A percentile compares a stretch with the other conserved stretches of the same genome.
Evolutionary conservation across 2,113 vertebrate species (phyloP).

Genomic region (Solea senegalensis): DNA sequence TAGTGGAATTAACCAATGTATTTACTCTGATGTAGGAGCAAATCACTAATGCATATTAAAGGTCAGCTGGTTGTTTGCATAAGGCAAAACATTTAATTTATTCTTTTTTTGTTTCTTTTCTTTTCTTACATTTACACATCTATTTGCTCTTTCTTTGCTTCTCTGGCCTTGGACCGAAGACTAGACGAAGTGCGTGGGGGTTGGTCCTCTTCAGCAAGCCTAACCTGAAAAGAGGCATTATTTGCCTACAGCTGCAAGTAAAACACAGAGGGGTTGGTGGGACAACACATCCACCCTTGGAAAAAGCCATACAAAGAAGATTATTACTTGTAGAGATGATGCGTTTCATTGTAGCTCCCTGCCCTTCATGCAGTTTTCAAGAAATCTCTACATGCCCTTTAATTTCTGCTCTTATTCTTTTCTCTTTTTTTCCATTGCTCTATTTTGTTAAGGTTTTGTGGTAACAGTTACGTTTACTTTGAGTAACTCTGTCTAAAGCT

Average conservation of each 20-base stretch:
- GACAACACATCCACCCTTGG: slow-evolving; percentile 13
- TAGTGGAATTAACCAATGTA: no score
- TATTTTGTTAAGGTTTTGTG: slow-evolving; percentile 18
- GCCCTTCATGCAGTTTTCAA: slow-evolving; percentile 5
- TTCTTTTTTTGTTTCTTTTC: slow-evolving; percentile 2
- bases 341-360: neutral
- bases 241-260: slow-evolving; percentile 49
- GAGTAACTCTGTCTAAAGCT: neutral
- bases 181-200: slow-evolving; percentile 49
- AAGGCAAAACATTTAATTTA: neutral
- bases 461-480: neutral
- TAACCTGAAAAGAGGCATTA: slow-evolving; percentile 69
- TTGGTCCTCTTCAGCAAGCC: slow-evolving; percentile 21
- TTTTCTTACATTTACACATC: neutral
- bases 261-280: slow-evolving; percentile 19
- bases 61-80: neutral
- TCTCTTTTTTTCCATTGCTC: neutral
- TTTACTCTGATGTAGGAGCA: no score
- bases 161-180: slow-evolving; percentile 21
- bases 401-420: neutral
- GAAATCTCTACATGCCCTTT: slow-evolving; percentile 15
- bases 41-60: neutral
- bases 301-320: neutral
- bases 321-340: slow-evolving; percentile 14
- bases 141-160: slow-evolving; percentile 25